phyloP scores from a whole-genome alignment of 1,140 invertebrate genomes.

The Halesus radiatus region DNA sequence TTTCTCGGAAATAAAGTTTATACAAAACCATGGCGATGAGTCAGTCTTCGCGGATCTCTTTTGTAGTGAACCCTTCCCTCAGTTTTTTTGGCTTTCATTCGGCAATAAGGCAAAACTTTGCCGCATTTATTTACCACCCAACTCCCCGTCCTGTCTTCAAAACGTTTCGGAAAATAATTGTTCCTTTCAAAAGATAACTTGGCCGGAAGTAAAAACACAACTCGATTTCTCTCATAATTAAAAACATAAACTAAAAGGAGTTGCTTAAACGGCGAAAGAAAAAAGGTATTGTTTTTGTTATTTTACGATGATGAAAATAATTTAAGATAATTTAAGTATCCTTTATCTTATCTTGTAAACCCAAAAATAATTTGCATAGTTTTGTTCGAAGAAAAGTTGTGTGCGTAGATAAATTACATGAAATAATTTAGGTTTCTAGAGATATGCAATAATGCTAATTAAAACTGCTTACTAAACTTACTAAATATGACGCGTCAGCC shows the following conservation, averaged over 20 bases:
- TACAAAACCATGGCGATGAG: neutral
- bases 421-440: too few relatives aligned
- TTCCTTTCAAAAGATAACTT: constrained; percentile 24
- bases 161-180: neutral
- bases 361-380: too few relatives aligned
- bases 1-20: constrained; percentile 30
- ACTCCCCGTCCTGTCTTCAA: neutral
- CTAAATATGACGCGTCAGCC: too few relatives aligned
- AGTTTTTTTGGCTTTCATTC: constrained; percentile 13
- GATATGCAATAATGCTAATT: too few relatives aligned
- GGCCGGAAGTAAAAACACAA: constrained; percentile 4
- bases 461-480: too few relatives aligned
- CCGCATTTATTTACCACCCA: neutral
- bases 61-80: neutral
- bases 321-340: neutral
- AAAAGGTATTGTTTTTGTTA: neutral
- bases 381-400: too few relatives aligned
- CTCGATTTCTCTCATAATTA: neutral
- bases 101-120: constrained; percentile 24
- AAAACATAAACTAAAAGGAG: neutral
- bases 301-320: neutral
- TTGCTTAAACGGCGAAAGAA: too few relatives aligned
- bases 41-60: neutral
- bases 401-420: too few relatives aligned
- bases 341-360: too few relatives aligned